Percentiles rank a stretch among this genome's conserved stretches.
phyloP scores from a whole-genome alignment of 2,888 invertebrate genomes.

The Neoaliturus tenellus region DNA sequence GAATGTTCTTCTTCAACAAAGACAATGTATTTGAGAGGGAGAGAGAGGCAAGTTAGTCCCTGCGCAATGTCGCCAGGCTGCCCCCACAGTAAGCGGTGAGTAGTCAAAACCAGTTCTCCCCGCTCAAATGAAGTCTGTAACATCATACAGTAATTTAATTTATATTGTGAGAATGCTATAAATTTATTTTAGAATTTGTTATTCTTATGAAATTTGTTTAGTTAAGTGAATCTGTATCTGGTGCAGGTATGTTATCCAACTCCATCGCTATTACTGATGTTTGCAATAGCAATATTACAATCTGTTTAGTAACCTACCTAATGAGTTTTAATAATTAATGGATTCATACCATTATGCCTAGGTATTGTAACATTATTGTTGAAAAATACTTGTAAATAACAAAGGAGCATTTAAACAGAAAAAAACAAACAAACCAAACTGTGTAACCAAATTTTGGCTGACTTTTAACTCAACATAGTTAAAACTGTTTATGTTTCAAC shows the following conservation, averaged over 20 bases:
- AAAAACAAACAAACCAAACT: too few relatives aligned
- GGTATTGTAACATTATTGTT: too few relatives aligned
- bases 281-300: too few relatives aligned
- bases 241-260: slow-evolving; percentile 12
- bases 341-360: too few relatives aligned
- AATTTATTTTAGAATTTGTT: not conserved
- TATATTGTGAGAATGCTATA: not conserved
- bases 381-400: too few relatives aligned
- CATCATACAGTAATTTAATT: not conserved
- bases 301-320: too few relatives aligned
- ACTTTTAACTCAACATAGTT: too few relatives aligned
- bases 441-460: too few relatives aligned
- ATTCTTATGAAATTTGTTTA: not conserved
- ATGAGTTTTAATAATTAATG: too few relatives aligned
- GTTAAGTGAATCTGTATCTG: not conserved
- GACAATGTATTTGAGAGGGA: slow-evolving; percentile 83
- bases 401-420: too few relatives aligned
- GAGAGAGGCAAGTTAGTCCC: slow-evolving; percentile 81
- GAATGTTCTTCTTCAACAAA: slow-evolving; percentile 89
- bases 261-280: slow-evolving; percentile 49
- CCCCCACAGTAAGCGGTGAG: slow-evolving; percentile 91
- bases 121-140: slow-evolving; percentile 87
- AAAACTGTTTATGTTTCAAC: too few relatives aligned
- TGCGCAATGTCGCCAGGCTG: slow-evolving; percentile 83
- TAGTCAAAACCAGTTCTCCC: slow-evolving; percentile 88